Conservation (phyloP, 2,888 invertebrate genomes). For the Nomada goodeniana region DNA sequence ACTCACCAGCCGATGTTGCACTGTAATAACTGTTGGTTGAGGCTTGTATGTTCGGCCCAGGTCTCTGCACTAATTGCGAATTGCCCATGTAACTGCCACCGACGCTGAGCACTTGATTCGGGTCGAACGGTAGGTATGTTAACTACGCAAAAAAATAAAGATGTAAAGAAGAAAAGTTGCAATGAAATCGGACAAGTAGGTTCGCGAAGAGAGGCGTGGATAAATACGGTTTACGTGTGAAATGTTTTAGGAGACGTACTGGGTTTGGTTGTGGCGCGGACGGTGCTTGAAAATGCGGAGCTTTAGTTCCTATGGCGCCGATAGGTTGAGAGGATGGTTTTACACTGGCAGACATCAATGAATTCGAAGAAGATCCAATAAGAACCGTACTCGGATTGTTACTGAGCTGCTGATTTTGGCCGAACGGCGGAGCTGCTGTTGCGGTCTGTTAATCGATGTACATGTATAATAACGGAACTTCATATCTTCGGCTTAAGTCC, state of each 20-base stretch:
- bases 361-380: conserved; percentile 94
- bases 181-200: not conserved
- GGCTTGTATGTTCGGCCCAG: conserved; percentile 85
- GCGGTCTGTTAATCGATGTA: conserved; percentile 74
- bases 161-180: not conserved
- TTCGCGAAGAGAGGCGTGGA: not conserved
- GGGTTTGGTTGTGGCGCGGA: conserved; percentile 86
- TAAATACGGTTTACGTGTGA: too few relatives aligned
- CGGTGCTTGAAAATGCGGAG: conserved; percentile 85
- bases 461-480: too few relatives aligned
- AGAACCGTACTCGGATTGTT: conserved; percentile 95
- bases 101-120: conserved; percentile 85
- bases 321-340: conserved; percentile 93
- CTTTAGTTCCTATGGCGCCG: conserved; percentile 92
- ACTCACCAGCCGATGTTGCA: conserved; percentile 82
- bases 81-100: conserved; percentile 87
- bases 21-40: conserved; percentile 83
- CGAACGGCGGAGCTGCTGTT: conserved; percentile 88
- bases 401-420: conserved; percentile 91
- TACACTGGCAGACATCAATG: conserved; percentile 94
- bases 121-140: conserved; percentile 88
- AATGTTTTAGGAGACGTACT: conserved; percentile 65
- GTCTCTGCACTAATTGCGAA: conserved; percentile 88
- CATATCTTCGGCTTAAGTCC: too few relatives aligned
- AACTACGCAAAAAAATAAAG: conserved; percentile 79